These are phyloP conservation scores for Micronycteris hirsuta DNA, from an alignment of 2,113 vertebrate genomes.

Conservation along the genomic window DNA sequence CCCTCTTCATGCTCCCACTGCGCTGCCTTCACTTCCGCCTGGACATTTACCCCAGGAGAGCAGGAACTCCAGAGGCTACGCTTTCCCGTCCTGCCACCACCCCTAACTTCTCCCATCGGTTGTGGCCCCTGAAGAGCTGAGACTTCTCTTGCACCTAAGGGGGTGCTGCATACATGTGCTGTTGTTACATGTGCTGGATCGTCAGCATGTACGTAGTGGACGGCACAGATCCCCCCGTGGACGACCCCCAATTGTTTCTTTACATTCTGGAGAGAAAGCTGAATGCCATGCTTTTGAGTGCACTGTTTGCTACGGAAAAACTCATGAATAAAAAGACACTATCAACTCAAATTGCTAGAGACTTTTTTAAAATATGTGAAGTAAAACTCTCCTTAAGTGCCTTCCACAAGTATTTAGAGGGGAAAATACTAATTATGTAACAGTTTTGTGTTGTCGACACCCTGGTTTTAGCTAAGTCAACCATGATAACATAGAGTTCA, in stretches of 20 bases:
- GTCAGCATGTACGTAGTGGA: background rate
- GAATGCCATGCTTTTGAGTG: background rate
- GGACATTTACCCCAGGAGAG: no score
- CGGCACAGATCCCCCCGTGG: background rate
- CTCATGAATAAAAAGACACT: background rate
- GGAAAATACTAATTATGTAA: background rate
- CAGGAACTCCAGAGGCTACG: background rate
- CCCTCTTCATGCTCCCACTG: background rate
- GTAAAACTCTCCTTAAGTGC: background rate
- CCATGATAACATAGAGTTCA: background rate
- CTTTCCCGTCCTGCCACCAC: background rate
- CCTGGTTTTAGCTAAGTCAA: background rate
- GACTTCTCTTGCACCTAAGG: background rate
- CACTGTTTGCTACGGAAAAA: background rate
- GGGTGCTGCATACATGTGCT: no score
- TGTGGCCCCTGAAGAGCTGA: background rate
- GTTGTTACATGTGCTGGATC: background rate
- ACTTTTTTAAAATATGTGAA: background rate
- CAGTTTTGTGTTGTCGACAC: background rate
- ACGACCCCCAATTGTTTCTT: background rate
- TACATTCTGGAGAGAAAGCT: background rate
- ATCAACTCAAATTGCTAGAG: background rate
- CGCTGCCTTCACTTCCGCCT: no score
- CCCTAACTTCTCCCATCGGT: background rate
- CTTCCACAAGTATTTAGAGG: background rate